These are phyloP conservation scores for Orthosia gracilis DNA, from an alignment of 2,888 invertebrate species.

Conservation along the genomic window DNA sequence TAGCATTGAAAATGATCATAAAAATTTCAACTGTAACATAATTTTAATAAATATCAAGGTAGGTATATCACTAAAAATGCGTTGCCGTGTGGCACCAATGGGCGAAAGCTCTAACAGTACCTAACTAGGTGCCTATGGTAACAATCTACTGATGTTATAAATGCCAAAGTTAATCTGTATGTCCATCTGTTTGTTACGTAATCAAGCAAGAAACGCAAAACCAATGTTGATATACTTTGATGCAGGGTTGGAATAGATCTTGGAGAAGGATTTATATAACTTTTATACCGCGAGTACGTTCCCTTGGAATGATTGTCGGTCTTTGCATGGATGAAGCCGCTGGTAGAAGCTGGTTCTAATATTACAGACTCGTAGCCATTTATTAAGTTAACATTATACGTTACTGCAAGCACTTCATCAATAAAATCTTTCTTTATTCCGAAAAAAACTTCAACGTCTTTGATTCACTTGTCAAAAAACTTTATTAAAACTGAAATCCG, in stretches of 20 bases:
- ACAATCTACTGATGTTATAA: too few species aligned
- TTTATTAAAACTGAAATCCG: background rate
- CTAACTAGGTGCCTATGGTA: background rate
- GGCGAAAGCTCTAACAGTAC: background rate
- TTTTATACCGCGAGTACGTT: too few species aligned
- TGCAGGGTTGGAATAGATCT: too few species aligned
- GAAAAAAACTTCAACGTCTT: background rate
- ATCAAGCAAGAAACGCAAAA: too few species aligned
- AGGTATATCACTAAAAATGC: too few species aligned
- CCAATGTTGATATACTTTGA: too few species aligned
- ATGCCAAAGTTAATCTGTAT: too few species aligned
- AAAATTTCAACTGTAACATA: background rate
- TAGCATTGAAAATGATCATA: background rate
- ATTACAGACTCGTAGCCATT: background rate
- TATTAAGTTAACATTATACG: background rate
- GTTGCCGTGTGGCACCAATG: background rate
- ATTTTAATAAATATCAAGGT: background rate
- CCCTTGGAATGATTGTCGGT: too few species aligned
- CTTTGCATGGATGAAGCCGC: too few species aligned
- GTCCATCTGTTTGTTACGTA: too few species aligned
- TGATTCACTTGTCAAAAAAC: constrained; percentile 20
- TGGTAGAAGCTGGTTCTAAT: too few species aligned
- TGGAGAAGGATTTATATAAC: too few species aligned
- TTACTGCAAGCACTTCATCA: constrained; percentile 16
- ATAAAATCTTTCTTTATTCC: background rate